A percentile compares a stretch with the other conserved stretches of the same genome.
Conservation (phyloP, 2,113 vertebrate species). For the Phaetusa simplex region DNA sequence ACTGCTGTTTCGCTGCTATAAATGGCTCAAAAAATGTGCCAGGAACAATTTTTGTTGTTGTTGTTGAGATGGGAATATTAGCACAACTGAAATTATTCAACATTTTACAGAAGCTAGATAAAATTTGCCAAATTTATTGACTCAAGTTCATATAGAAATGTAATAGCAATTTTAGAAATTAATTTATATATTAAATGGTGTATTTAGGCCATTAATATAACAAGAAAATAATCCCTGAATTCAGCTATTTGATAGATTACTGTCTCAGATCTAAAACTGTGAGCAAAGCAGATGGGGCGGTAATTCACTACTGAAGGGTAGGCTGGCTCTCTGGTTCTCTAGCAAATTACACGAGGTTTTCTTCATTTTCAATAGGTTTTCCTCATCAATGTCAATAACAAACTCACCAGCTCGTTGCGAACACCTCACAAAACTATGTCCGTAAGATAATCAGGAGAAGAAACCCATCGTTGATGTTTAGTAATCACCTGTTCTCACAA, state of each 20-base stretch:
- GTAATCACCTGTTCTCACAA: neutral
- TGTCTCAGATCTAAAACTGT: neutral
- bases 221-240: neutral
- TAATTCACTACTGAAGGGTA: neutral
- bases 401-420: neutral
- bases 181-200: neutral
- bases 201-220: neutral
- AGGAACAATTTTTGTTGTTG: neutral
- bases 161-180: neutral
- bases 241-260: slow-evolving; percentile 7
- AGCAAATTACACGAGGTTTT: neutral
- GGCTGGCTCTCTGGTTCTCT: neutral
- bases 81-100: neutral
- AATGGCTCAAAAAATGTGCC: neutral
- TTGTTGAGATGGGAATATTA: neutral
- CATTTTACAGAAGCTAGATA: neutral
- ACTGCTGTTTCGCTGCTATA: neutral
- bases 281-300: neutral
- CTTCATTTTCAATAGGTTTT: neutral
- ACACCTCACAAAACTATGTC: neutral
- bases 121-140: neutral
- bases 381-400: neutral
- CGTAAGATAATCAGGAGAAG: neutral
- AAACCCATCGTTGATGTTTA: neutral
- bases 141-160: neutral